Base-by-base conservation (phyloP, 2,888 invertebrate genomes). In the Julus scanicus region DNA sequence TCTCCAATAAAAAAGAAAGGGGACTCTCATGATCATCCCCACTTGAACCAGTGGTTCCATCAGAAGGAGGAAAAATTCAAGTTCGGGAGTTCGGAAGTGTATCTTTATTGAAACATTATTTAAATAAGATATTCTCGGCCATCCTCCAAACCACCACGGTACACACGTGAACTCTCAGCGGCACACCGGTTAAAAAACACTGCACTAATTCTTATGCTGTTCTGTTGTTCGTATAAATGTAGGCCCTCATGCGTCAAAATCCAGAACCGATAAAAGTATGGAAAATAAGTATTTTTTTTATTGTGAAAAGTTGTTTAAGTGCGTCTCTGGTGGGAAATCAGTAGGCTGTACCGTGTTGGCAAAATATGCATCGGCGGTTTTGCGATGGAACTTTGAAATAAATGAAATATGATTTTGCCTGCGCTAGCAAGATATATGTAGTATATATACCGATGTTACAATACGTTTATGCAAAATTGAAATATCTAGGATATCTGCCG, bases 321-420 rank as follows among this genome's bases (percentile, higher is more conserved):
- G 71, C 11, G 29, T 29, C 20, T 29, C 8, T 71, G 3, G 1
- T 37, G 37, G 13, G 15, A 80, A 80, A 80, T 37, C 37, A 37
- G 37, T 80, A 80, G 29, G 29, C 80, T 37, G 11, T 29, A 80
- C n/a, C 6, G 37, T 37, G 37, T 37, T 8, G 13, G 37, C 8
- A n/a, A n/a, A 37, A 37, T 37, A 80, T 37, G 80, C 80, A 80
- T 80, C 80, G 37, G 37, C 37, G 13, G 37, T 11, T 80, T 37
- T 71, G 29, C 71, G 71, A 29, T 80, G 80, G 2, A 80, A 37
- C 80, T 80, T 80, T 80, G 80, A 37, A 80, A 80, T 80, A 37
- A 80, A 80, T 80, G 80, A 80, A 80, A 80, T 37, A 80, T 37
- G 80, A 37, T 80, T 80, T 80, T 80, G 37, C 37, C 37, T 80